These are phyloP conservation scores for Rhineura floridana DNA, from an alignment of 2,113 vertebrate species.

Conservation along the genomic window DNA sequence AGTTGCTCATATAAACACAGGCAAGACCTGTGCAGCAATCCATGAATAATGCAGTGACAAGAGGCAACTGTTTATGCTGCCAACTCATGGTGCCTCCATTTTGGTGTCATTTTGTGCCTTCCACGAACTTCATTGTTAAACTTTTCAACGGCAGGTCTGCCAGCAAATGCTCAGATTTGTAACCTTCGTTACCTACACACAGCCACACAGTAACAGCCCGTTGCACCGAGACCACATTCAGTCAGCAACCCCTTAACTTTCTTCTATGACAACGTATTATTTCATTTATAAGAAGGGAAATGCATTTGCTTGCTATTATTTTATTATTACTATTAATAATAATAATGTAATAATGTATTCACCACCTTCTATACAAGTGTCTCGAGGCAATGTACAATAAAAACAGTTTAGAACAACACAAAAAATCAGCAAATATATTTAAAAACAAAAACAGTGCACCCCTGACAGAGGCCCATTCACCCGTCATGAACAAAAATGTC, in stretches of 20 bases:
- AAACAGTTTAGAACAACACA: too few relatives aligned
- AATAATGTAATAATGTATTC: too few relatives aligned
- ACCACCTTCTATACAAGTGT: too few relatives aligned
- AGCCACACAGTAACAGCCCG: too few relatives aligned
- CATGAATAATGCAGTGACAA: slow-evolving; percentile 21
- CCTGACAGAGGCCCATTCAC: too few relatives aligned
- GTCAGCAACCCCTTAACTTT: not conserved
- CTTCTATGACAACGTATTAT: not conserved
- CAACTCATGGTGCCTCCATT: not conserved
- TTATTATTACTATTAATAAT: too few relatives aligned
- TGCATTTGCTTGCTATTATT: too few relatives aligned
- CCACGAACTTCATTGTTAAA: not conserved
- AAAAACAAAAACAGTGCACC: too few relatives aligned
- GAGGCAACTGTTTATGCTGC: not conserved
- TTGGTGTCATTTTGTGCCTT: not conserved
- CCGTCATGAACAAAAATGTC: too few relatives aligned
- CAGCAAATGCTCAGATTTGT: not conserved
- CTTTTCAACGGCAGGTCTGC: not conserved
- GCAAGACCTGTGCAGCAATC: not conserved
- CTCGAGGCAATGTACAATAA: too few relatives aligned
- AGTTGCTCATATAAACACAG: slow-evolving; percentile 30
- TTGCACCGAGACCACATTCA: not conserved
- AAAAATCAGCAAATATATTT: too few relatives aligned
- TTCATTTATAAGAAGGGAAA: not conserved
- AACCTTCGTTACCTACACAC: not conserved